Evolutionary conservation across 2,113 vertebrate species (phyloP).

Genomic region (Passer domesticus): DNA sequence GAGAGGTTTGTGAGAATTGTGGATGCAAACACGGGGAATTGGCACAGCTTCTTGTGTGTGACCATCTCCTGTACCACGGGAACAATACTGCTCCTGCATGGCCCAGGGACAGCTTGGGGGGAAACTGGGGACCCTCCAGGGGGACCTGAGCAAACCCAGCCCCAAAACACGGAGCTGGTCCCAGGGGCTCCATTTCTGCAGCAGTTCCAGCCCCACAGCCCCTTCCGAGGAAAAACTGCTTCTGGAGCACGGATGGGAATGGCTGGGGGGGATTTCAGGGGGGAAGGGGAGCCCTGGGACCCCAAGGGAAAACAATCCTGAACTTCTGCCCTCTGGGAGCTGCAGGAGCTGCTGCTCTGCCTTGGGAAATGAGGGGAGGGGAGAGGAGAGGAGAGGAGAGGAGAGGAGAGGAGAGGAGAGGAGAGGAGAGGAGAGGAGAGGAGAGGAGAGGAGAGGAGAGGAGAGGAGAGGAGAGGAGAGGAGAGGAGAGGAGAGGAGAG

Average conservation of each 20-base stretch:
- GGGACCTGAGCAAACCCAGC: not conserved
- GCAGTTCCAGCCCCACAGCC: not conserved
- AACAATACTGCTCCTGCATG: rapidly evolving
- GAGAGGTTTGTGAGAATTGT: not conserved
- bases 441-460: too few relatives aligned
- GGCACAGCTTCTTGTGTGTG: not conserved
- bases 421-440: too few relatives aligned
- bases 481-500: too few relatives aligned
- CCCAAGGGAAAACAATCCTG: not conserved
- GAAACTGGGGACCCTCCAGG: not conserved
- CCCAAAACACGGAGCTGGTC: rapidly evolving
- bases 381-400: too few relatives aligned
- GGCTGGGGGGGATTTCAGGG: rapidly evolving
- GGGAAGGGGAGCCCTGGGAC: not conserved
- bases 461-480: too few relatives aligned
- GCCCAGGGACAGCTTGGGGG: not conserved
- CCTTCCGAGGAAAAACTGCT: not conserved
- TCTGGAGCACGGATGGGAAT: not conserved
- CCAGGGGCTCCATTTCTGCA: not conserved
- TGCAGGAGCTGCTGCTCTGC: too few relatives aligned
- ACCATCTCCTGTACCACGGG: not conserved
- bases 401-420: too few relatives aligned
- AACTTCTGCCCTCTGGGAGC: too few relatives aligned
- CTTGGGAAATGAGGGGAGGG: too few relatives aligned
- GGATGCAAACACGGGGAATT: not conserved